Conservation (phyloP, 2,113 vertebrate species). For the Aspiorhynchus laticeps region DNA sequence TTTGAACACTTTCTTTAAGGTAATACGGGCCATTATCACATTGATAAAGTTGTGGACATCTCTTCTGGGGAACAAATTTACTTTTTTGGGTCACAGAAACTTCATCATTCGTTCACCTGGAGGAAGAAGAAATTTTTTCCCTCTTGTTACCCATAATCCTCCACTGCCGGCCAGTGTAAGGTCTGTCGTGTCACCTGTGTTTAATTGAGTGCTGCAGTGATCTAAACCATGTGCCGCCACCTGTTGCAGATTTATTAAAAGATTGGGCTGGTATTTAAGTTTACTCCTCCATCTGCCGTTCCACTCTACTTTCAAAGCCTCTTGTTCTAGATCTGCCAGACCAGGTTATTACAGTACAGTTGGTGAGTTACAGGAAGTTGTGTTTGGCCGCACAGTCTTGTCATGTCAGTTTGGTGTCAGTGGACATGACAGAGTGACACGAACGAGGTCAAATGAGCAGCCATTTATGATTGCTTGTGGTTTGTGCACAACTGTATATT, state of each 20-base stretch:
- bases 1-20: background rate
- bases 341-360: slow-evolving; percentile 21
- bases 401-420: background rate
- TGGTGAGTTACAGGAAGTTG: slow-evolving; percentile 15
- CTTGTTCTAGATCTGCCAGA: slow-evolving; percentile 31
- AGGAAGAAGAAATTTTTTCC: background rate
- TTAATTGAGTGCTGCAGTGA: slow-evolving; percentile 10
- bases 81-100: background rate
- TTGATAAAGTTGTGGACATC: background rate
- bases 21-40: slow-evolving; percentile 9
- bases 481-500: background rate
- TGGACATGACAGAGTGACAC: background rate
- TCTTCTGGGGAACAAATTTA: background rate
- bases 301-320: slow-evolving; percentile 35
- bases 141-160: slow-evolving; percentile 4
- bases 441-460: background rate
- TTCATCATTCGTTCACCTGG: background rate
- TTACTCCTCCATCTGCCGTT: slow-evolving; percentile 31
- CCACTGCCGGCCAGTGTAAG: slow-evolving; percentile 9
- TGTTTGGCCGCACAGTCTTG: background rate
- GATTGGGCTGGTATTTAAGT: slow-evolving; percentile 33
- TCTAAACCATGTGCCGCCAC: slow-evolving; percentile 36
- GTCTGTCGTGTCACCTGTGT: slow-evolving; percentile 1
- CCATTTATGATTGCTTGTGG: background rate
- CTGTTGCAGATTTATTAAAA: slow-evolving; percentile 44